Percentiles rank a stretch among this genome's conserved stretches.
Conservation (phyloP, 2,113 vertebrate genomes). For the Stigmatopora argus region DNA sequence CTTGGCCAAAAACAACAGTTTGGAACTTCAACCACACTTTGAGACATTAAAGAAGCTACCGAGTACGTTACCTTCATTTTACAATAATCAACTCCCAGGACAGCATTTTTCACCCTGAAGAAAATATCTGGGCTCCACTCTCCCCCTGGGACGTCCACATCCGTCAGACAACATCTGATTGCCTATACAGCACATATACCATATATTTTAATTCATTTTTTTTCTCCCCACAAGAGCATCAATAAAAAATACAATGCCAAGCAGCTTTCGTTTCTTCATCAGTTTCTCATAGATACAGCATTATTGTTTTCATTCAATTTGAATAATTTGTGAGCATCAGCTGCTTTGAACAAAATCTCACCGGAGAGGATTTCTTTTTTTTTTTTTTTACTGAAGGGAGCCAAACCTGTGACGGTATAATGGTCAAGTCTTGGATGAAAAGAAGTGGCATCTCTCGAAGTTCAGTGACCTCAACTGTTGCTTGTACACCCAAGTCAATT, state of each 20-base stretch:
- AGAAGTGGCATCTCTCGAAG: conserved; percentile 82
- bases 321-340: not conserved
- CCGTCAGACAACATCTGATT: conserved; percentile 80
- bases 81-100: conserved; percentile 73
- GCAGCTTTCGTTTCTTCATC: too few species aligned
- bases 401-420: conserved; percentile 86
- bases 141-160: conserved; percentile 71
- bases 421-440: conserved; percentile 74
- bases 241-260: not conserved
- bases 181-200: conserved; percentile 62
- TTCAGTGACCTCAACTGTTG: conserved; percentile 84
- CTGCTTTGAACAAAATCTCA: not conserved
- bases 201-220: not conserved
- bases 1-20: not conserved
- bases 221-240: not conserved
- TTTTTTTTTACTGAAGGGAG: not conserved
- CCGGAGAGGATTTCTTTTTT: not conserved
- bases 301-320: not conserved
- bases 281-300: not conserved
- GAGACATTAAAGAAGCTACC: too few species aligned
- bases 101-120: conserved; percentile 76
- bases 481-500: conserved; percentile 78
- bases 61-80: conserved; percentile 79
- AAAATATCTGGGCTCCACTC: conserved; percentile 84
- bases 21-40: too few species aligned